phyloP scores from a whole-genome alignment of 2,797 vertebrate genomes.

The Graptemys geographica region DNA sequence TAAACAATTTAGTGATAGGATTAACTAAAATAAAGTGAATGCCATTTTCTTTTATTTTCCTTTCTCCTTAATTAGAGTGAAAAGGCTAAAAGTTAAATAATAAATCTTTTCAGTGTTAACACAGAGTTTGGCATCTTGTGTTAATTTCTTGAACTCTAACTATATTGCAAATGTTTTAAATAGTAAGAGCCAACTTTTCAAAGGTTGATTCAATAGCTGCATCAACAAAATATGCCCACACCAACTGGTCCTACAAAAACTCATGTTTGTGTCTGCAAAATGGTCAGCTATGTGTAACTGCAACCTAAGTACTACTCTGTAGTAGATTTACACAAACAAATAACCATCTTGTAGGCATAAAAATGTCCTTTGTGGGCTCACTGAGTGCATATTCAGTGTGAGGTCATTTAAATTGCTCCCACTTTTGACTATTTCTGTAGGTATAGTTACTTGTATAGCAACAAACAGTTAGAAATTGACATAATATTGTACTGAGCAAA shows the following conservation, averaged over 20 bases:
- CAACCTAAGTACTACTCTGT: not conserved
- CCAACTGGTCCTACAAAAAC: not conserved
- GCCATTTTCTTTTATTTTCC: not conserved
- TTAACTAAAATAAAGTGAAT: not conserved
- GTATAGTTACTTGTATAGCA: not conserved
- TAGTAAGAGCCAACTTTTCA: fast-evolving
- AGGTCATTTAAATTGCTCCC: not conserved
- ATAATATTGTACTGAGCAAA: no score
- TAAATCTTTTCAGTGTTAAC: not conserved
- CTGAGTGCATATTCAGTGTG: not conserved
- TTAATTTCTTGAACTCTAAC: not conserved
- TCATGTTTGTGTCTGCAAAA: not conserved
- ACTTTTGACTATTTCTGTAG: not conserved
- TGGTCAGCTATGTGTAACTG: not conserved
- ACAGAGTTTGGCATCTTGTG: not conserved
- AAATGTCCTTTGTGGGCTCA: not conserved
- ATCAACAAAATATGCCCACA: not conserved
- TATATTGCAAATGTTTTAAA: not conserved
- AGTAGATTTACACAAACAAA: not conserved
- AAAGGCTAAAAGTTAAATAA: not conserved
- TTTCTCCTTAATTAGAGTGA: not conserved
- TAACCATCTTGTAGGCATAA: not conserved
- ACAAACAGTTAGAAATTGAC: not conserved
- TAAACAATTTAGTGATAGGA: not conserved
- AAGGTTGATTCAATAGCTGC: not conserved